Conservation (phyloP, 1,140 invertebrate species). For the Atta cephalotes region DNA sequence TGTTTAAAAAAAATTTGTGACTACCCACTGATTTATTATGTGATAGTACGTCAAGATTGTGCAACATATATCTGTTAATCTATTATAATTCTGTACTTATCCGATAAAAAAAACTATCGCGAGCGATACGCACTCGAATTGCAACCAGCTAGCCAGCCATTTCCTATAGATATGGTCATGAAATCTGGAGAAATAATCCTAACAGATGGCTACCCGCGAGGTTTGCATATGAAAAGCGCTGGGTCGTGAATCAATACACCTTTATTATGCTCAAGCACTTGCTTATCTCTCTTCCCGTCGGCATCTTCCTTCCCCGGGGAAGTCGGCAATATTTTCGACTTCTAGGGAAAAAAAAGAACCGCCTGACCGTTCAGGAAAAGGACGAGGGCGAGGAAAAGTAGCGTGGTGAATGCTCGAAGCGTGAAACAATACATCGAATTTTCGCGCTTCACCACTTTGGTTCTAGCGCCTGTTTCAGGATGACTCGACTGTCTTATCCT, state of each 20-base stretch:
- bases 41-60: background rate
- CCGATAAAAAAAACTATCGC: background rate
- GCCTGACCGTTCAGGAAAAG: constrained; percentile 16
- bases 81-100: background rate
- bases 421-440: constrained; percentile 84
- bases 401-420: constrained; percentile 69
- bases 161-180: constrained; percentile 53
- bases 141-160: constrained; percentile 33
- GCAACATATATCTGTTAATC: background rate
- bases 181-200: constrained; percentile 84
- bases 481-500: constrained; percentile 68
- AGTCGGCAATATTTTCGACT: constrained; percentile 85
- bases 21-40: background rate
- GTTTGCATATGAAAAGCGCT: constrained; percentile 86
- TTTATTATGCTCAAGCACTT: constrained; percentile 85
- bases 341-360: constrained; percentile 76
- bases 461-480: constrained; percentile 59
- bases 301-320: constrained; percentile 73
- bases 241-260: constrained; percentile 84
- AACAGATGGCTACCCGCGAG: constrained; percentile 83
- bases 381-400: constrained; percentile 58
- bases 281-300: constrained; percentile 82
- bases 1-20: background rate
- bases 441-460: constrained; percentile 76
- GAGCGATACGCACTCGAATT: background rate